Base-by-base conservation (phyloP, 2,113 vertebrate genomes). In the Zosterops pallidus region DNA sequence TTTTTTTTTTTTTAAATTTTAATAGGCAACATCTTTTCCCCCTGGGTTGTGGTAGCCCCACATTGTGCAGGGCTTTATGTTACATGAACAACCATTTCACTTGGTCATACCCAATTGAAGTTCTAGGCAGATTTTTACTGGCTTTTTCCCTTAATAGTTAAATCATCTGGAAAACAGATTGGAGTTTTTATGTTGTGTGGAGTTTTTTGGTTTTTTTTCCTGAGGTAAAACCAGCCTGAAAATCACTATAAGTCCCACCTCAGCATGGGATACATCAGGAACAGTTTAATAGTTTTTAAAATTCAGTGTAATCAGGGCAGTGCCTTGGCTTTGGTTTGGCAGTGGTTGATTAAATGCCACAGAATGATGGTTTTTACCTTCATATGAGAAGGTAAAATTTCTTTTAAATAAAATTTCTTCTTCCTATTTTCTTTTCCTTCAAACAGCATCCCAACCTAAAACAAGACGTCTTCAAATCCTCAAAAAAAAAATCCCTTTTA, bases 141-240 rank as follows among this genome's bases (percentile, higher is more conserved):
- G 37, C 64, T 50, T 65, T 65, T 49, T 55, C 35, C 7, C 71
- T 71, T 76, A 28, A 16, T 3, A 9, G 79, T 72, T 57, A 72
- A 67, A 84, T 79, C 57, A 41, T 23, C 62, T 87, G 90, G 95
- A 64, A 85, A 89, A 52, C 83, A 64, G 52, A 75, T 87, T 81
- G 19, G 44, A 16, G n/a, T 87, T 93, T 83, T 79, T 85, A 64
- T 26, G 3, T 65, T 9, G 31, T 63, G 17, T 76, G 46, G 24
- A 24, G 7, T 25, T 14, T 49, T 22, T 47, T 39, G 39, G 39
- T 9, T 39, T 39, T 39, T 49, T 25, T 50, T 25, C 1, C 86
- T 95, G 93, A 68, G 90, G 90, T 86, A 88, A 42, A 77, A 81
- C 25, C 47, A 37, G 74, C 19, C 47, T 84, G 29, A 24, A 56